phyloP scores from a whole-genome alignment of 2,888 invertebrate species.

The Xestoiulus laeticollis region DNA sequence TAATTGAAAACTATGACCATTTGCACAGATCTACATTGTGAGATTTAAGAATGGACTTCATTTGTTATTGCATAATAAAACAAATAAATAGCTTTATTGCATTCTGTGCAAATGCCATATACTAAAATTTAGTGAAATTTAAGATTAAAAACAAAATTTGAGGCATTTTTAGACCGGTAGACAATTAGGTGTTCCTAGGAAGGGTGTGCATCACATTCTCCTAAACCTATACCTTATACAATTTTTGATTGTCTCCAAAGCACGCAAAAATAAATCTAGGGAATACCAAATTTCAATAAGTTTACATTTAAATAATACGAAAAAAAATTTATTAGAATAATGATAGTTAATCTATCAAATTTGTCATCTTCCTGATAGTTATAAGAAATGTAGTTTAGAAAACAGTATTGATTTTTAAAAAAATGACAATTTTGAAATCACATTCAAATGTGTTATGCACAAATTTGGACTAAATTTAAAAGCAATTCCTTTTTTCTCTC shows the following conservation, averaged over 20 bases:
- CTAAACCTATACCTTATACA: neutral
- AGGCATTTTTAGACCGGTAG: neutral
- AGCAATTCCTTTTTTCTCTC: too few relatives aligned
- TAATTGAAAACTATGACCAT: too few relatives aligned
- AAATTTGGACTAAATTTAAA: too few relatives aligned
- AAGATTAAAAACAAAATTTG: too few relatives aligned
- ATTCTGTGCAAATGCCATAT: too few relatives aligned
- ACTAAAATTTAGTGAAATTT: too few relatives aligned
- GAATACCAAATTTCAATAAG: neutral
- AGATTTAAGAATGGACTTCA: neutral
- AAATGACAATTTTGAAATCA: too few relatives aligned
- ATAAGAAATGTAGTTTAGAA: neutral
- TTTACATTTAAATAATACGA: neutral
- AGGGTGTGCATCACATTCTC: neutral
- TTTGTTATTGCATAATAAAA: neutral
- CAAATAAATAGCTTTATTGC: too few relatives aligned
- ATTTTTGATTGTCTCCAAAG: conserved; percentile 28
- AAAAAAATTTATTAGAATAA: neutral
- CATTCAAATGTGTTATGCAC: too few relatives aligned
- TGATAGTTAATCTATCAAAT: neutral
- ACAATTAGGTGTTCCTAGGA: neutral
- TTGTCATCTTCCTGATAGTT: neutral
- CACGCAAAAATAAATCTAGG: neutral
- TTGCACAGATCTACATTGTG: neutral
- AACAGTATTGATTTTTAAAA: too few relatives aligned